These are phyloP conservation scores for Thera britannica DNA, from an alignment of 2,888 invertebrate species.

Conservation along the genomic window DNA sequence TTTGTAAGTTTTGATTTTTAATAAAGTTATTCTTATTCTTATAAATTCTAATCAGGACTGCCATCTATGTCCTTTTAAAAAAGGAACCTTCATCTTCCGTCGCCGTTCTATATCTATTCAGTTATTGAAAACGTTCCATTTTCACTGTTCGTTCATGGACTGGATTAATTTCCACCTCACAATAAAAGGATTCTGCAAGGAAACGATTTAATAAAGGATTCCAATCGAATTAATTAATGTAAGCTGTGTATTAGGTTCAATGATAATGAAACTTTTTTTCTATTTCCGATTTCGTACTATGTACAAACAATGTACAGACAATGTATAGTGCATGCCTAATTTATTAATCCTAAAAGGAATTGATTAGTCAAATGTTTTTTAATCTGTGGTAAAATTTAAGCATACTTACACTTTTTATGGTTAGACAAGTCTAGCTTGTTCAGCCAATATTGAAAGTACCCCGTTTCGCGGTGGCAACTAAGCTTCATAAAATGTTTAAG, in stretches of 20 bases:
- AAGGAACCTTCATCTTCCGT: conserved; percentile 48
- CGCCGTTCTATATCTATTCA: conserved; percentile 57
- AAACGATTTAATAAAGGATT: conserved; percentile 46
- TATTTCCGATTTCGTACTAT: no score
- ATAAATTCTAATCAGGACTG: conserved; percentile 55
- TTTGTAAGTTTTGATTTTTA: no score
- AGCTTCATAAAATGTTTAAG: conserved; percentile 24
- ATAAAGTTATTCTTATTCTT: no score
- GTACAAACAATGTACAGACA: no score
- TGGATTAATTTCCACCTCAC: conserved; percentile 42
- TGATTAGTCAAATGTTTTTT: not conserved
- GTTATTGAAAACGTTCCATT: conserved; percentile 73
- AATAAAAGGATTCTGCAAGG: conserved; percentile 38
- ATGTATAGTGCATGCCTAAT: no score
- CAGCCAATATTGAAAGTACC: conserved; percentile 10
- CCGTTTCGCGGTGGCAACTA: not conserved
- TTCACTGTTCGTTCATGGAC: conserved; percentile 47
- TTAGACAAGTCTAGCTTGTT: conserved; percentile 7
- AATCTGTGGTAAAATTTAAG: not conserved
- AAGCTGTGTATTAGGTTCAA: conserved; percentile 34
- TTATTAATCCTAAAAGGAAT: no score
- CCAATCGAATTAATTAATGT: conserved; percentile 41
- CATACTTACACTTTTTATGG: conserved; percentile 2
- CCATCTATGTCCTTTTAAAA: conserved; percentile 44
- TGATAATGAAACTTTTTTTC: conserved; percentile 10